phyloP scores from a whole-genome alignment of 2,888 invertebrate genomes.

The Adineta ricciae region DNA sequence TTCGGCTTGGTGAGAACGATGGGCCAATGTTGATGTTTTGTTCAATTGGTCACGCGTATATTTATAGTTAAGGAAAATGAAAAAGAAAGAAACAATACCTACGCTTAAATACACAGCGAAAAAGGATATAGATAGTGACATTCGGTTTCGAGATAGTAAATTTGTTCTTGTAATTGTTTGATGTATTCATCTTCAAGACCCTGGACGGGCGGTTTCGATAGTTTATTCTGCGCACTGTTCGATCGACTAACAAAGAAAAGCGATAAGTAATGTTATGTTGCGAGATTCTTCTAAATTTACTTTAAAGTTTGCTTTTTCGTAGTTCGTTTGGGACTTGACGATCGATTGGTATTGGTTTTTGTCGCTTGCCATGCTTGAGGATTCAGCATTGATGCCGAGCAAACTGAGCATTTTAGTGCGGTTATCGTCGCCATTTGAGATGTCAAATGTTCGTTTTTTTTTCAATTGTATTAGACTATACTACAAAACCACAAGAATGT shows the following conservation, averaged over 20 bases:
- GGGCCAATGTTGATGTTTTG: not conserved
- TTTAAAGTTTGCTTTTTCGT: not conserved
- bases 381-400: not conserved
- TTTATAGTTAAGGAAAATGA: not conserved
- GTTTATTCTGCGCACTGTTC: not conserved
- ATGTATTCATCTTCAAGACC: constrained; percentile 42
- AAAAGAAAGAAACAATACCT: no score
- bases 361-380: not conserved
- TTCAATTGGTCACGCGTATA: constrained; percentile 35
- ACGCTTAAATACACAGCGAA: not conserved
- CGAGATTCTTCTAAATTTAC: not conserved
- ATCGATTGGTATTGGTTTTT: not conserved
- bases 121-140: constrained; percentile 40
- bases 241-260: not conserved
- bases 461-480: not conserved
- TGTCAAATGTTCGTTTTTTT: not conserved
- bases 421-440: not conserved
- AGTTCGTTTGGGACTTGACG: not conserved
- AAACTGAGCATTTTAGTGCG: not conserved
- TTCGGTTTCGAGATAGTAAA: constrained; percentile 49
- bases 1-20: not conserved
- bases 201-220: not conserved
- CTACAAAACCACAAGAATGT: not conserved
- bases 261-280: no score
- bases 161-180: constrained; percentile 49